A percentile compares a stretch with the other conserved stretches of the same genome.
phyloP scores from a whole-genome alignment of 2,113 vertebrate species.

The Fulica atra region DNA sequence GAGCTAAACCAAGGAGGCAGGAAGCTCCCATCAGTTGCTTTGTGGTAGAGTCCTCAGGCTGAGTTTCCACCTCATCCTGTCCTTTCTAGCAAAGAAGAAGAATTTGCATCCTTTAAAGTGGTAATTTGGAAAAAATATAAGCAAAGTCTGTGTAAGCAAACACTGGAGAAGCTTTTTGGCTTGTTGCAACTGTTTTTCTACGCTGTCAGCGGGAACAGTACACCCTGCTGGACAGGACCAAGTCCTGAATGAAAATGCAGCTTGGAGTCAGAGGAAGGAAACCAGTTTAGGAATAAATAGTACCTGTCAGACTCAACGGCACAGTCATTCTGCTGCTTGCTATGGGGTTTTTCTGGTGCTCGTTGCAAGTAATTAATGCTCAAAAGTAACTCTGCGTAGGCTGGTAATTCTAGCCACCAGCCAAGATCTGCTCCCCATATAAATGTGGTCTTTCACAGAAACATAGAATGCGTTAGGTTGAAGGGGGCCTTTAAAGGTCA shows the following conservation, averaged over 20 bases:
- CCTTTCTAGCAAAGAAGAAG: background rate
- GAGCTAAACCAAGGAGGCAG: background rate
- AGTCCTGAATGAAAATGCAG: background rate
- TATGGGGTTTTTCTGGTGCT: background rate
- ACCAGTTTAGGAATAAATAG: background rate
- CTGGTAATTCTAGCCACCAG: background rate
- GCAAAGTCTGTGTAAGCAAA: background rate
- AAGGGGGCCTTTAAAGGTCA: too few species aligned
- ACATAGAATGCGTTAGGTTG: too few species aligned
- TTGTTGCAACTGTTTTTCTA: background rate
- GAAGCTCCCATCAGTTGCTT: background rate
- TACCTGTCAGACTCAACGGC: background rate
- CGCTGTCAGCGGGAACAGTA: background rate
- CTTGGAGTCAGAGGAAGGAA: background rate
- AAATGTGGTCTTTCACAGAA: background rate
- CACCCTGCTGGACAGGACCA: background rate
- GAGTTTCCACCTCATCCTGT: background rate
- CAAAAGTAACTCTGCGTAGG: background rate
- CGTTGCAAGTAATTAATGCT: background rate
- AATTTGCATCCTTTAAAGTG: background rate
- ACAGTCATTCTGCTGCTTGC: background rate
- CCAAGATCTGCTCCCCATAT: background rate
- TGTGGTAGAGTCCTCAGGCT: background rate
- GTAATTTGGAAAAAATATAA: background rate
- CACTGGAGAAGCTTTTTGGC: background rate